These are phyloP conservation scores for Leptonema lineaticorne DNA, from an alignment of 1,140 invertebrate species.

Conservation along the genomic window DNA sequence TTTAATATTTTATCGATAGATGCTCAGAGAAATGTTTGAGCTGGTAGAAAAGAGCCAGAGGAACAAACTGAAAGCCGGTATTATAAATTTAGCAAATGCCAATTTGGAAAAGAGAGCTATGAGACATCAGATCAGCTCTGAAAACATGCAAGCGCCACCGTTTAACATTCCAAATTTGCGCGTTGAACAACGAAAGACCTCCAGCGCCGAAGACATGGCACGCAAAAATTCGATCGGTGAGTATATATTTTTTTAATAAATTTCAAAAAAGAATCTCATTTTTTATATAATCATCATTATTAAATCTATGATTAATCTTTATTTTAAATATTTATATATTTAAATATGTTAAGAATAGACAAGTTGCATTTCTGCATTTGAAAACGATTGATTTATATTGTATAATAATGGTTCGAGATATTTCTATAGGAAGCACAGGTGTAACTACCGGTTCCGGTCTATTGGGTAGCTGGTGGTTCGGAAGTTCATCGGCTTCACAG, in stretches of 20 bases:
- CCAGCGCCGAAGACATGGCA: conserved; percentile 85
- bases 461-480: conserved; percentile 73
- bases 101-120: conserved; percentile 75
- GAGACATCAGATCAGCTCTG: conserved; percentile 80
- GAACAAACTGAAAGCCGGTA: conserved; percentile 81
- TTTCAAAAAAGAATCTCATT: neutral
- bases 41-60: conserved; percentile 87
- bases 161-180: conserved; percentile 84
- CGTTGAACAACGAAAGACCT: conserved; percentile 82
- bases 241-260: no score
- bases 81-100: conserved; percentile 70
- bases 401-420: neutral
- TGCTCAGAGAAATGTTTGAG: conserved; percentile 91
- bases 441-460: conserved; percentile 57
- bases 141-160: conserved; percentile 80
- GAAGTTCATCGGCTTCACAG: conserved; percentile 70
- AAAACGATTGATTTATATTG: neutral
- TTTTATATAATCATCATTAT: neutral
- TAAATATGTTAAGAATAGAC: neutral
- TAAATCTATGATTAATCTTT: neutral
- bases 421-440: conserved; percentile 9
- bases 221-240: conserved; percentile 76
- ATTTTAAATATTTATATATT: no score
- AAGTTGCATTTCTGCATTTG: neutral
- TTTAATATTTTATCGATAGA: no score